Conservation (phyloP, 2,113 vertebrate species). For the Anarhynchus alexandrinus region DNA sequence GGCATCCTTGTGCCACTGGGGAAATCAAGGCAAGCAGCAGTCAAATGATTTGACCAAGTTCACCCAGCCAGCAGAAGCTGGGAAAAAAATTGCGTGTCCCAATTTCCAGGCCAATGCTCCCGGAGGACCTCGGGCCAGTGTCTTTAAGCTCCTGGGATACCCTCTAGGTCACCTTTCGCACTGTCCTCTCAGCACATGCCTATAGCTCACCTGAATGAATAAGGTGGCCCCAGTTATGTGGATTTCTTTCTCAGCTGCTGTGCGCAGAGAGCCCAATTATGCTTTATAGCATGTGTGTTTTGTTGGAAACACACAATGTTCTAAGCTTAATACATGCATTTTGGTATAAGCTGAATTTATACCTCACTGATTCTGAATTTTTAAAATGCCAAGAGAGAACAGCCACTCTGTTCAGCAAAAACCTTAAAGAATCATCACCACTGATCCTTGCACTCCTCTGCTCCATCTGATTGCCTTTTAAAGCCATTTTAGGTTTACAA, state of each 20-base stretch:
- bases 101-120: background rate
- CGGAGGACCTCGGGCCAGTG: background rate
- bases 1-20: background rate
- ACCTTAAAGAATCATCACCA: background rate
- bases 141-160: background rate
- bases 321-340: background rate
- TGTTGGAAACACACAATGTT: background rate
- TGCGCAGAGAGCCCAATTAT: background rate
- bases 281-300: background rate
- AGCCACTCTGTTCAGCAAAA: background rate
- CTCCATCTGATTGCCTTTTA: background rate
- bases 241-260: background rate
- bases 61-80: background rate
- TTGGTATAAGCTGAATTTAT: background rate
- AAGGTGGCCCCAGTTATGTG: accelerated
- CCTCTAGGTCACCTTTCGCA: background rate
- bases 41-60: background rate
- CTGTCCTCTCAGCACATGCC: background rate
- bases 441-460: background rate
- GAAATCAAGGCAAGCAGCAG: background rate
- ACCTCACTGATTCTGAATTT: background rate
- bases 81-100: background rate
- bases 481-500: background rate
- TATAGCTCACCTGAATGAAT: background rate
- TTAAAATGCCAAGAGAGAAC: background rate